Base-by-base conservation (phyloP, 2,888 invertebrate genomes). In the Microctonus hyperodae region DNA sequence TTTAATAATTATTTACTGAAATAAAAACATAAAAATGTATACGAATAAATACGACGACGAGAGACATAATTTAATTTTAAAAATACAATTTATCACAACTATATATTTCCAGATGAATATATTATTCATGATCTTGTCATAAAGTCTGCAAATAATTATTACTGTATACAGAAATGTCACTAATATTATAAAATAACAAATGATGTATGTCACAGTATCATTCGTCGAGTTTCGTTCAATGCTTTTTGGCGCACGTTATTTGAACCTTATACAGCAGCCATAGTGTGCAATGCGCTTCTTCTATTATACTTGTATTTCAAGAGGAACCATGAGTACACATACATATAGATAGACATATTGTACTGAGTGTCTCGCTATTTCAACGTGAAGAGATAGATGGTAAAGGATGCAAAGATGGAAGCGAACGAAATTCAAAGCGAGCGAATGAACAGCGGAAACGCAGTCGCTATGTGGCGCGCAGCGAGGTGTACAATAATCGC, bases 401-500 rank as follows among this genome's bases (percentile, higher is more conserved):
- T 28, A 48, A 56, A n/a, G 37, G 65, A 66, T 59, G 51, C 58
- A 56, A 44, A 50, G 28, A 53, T 51, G 50, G 63, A 51, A 60
- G 55, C 13, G 22, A 61, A 67, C 51, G 59, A 69, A 60, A 62
- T 51, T 56, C 53, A 68, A 70, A 62, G 64, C 37, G 37, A 64
- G 56, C 48, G 44, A 16, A 44, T 60, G 65, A 57, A 66, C 65
- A 69, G 65, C 59, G 68, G 69, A 70, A 74, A 75, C 69, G 67
- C 72, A 75, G 63, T 65, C 70, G 71, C 69, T 70, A 70, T 70
- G 74, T 73, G 77, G 70, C 70, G 72, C 76, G 72, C 76, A 77
- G 35, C 75, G 68, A 70, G 70, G 77, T 78, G 76, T 77, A 68
- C 64, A 73, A 73, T 78, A 78, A 79, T 79, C 77, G 72, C 64